Evolutionary conservation across 2,113 vertebrate species (phyloP).

Genomic region (Synchiropus splendidus): DNA sequence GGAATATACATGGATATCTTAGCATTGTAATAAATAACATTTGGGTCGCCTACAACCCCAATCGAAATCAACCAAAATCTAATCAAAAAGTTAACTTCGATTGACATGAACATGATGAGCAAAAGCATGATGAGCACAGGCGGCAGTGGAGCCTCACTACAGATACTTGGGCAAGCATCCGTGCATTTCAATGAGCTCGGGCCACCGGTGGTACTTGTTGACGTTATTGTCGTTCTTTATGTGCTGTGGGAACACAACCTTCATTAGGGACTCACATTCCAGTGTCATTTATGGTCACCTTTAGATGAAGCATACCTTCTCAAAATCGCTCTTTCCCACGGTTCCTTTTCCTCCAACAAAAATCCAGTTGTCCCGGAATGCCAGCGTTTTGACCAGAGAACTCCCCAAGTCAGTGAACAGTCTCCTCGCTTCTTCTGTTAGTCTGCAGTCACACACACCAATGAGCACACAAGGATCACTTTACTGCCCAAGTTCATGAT

Average conservation of each 20-base stretch:
- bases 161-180: conserved; percentile 81
- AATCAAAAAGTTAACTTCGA: too few species aligned
- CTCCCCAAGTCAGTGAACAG: conserved; percentile 79
- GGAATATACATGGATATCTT: too few species aligned
- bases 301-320: conserved; percentile 70
- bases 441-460: conserved; percentile 54
- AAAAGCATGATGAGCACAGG: too few species aligned
- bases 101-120: too few species aligned
- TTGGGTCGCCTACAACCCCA: too few species aligned
- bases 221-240: conserved; percentile 73
- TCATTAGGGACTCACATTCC: background rate
- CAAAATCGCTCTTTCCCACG: conserved; percentile 68
- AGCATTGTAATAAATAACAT: too few species aligned
- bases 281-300: background rate
- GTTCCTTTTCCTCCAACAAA: conserved; percentile 87
- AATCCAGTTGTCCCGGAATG: conserved; percentile 87
- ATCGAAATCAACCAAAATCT: too few species aligned
- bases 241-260: conserved; percentile 52
- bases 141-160: conserved; percentile 50
- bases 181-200: conserved; percentile 80
- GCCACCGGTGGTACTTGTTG: conserved; percentile 86
- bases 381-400: conserved; percentile 59
- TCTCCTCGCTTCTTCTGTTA: conserved; percentile 72
- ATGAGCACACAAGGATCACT: background rate
- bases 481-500: too few species aligned